Percentiles rank a stretch among this genome's conserved stretches.
phyloP scores from a whole-genome alignment of 2,888 invertebrate genomes.

The Poecilus cupreus region DNA sequence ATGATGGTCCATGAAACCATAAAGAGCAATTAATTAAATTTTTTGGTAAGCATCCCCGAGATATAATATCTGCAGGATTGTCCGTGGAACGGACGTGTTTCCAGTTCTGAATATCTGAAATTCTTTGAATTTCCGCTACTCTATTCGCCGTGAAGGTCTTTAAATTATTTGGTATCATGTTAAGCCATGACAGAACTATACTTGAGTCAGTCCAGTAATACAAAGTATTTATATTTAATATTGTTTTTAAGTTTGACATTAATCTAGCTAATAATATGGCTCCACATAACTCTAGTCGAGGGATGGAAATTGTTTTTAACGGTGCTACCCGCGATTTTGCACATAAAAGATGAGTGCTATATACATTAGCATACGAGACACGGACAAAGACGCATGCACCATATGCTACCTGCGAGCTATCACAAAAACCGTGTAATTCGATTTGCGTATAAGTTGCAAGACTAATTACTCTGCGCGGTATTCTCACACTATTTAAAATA shows the following conservation, averaged over 20 bases:
- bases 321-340: neutral
- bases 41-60: no score
- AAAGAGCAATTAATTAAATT: no score
- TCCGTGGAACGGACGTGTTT: no score
- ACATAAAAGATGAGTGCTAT: neutral
- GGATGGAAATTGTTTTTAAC: neutral
- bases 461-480: neutral
- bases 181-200: constrained; percentile 14
- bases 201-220: constrained; percentile 14
- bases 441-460: neutral
- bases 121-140: neutral
- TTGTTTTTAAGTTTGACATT: neutral
- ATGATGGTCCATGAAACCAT: no score
- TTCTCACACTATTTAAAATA: neutral
- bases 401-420: neutral
- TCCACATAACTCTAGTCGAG: neutral
- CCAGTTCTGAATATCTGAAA: neutral
- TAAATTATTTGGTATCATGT: neutral
- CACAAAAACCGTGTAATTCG: neutral
- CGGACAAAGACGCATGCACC: neutral
- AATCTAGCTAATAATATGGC: neutral
- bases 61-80: no score
- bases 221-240: neutral
- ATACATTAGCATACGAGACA: no score
- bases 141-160: constrained; percentile 30